phyloP scores from a whole-genome alignment of 1,140 invertebrate species.

The Anastrepha ludens region DNA sequence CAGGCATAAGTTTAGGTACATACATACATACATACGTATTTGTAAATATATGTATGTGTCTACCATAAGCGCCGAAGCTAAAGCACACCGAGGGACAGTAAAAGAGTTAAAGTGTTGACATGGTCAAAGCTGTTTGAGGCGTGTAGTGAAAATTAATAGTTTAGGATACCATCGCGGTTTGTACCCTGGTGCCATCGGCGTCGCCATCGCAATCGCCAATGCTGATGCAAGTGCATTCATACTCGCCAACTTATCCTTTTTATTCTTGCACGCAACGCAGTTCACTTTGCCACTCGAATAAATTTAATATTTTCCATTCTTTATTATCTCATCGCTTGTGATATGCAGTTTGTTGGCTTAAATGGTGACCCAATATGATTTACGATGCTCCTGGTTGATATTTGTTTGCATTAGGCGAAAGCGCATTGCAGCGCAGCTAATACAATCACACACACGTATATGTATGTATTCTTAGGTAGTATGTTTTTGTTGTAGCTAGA shows the following conservation, averaged over 20 bases:
- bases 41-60: neutral
- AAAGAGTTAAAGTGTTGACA: constrained; percentile 48
- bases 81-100: neutral
- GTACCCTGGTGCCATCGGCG: constrained; percentile 8
- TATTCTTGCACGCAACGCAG: neutral
- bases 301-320: constrained; percentile 22
- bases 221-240: neutral
- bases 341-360: constrained; percentile 8
- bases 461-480: neutral
- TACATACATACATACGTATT: neutral
- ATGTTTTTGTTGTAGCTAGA: neutral
- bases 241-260: neutral
- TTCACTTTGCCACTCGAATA: neutral
- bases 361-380: neutral
- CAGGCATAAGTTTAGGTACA: neutral
- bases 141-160: constrained; percentile 50
- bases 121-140: constrained; percentile 6
- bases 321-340: neutral
- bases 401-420: neutral
- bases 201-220: neutral
- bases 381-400: neutral
- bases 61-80: neutral
- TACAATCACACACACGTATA: neutral
- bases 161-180: constrained; percentile 39
- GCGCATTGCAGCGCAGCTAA: neutral